Base-by-base conservation (phyloP, 2,888 invertebrate genomes). In the Dione juno region DNA sequence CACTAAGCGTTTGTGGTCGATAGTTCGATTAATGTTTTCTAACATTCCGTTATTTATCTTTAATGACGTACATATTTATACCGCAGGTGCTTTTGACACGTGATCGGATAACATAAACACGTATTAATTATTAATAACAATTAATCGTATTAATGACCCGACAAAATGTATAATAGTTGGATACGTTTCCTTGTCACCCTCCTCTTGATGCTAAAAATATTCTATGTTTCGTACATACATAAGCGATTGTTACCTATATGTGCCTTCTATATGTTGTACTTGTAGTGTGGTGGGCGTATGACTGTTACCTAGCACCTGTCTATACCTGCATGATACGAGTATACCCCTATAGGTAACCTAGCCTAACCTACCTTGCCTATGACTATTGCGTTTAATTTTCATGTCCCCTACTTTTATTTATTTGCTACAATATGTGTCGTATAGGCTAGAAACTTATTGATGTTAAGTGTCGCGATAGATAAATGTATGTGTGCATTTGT, bases 71-170 rank as follows among this genome's bases (percentile, higher is more conserved):
- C 19, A 28, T 41, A 10, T 14, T 9, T 14, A 21, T 14, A 61
- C 43, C 21, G 37, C n/a, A 11, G 28, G 41, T 61, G 45, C 9
- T 61, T 14, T 28, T 28, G 45, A 59, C 43, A 59, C 59, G 61
- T 45, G 43, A 7, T n/a, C 43, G 28, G 45, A 43, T 45, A 28
- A 61, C 45, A 61, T 14, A n/a, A 61, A n/a, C 43, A n/a, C 6
- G n/a, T 16, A 54, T 43, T 45, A 61, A 61, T 61, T 45, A 61
- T 61, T 61, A 61, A 61, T 61, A 21, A 43, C 14, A 59, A 28
- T 54, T 35, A 37, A 37, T 37, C 11, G 14, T 21, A 14, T 45
- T n/a, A 43, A 61, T 45, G n/a, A 45, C 10, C n/a, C 28, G 43
- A 59, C 8, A 41, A 14, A 14, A 1, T 35, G 9, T 21, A 43